These are phyloP conservation scores for Orchesella flavescens DNA, from an alignment of 2,888 invertebrate species.

Conservation along the genomic window DNA sequence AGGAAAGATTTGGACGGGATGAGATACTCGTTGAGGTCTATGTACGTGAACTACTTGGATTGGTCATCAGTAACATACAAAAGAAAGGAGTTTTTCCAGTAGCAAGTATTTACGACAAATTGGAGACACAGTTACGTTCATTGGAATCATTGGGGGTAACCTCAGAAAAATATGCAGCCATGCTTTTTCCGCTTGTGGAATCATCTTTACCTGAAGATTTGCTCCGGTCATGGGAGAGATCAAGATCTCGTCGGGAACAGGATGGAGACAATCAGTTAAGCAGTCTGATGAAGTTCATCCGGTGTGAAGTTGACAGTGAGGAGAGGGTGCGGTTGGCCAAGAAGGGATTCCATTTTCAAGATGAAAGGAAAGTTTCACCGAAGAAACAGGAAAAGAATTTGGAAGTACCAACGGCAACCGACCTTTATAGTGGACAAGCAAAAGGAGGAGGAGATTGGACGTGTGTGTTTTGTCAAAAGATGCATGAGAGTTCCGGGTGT, in stretches of 20 bases:
- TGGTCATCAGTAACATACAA: constrained; percentile 67
- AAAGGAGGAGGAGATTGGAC: background rate
- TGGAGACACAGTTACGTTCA: too few species aligned
- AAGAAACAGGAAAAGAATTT: background rate
- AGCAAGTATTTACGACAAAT: too few species aligned
- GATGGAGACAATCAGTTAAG: constrained; percentile 10
- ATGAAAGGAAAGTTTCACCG: background rate
- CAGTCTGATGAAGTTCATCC: constrained; percentile 35
- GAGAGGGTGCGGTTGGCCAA: constrained; percentile 33
- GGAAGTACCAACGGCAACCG: background rate
- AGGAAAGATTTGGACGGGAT: constrained; percentile 62
- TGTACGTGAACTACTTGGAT: constrained; percentile 72
- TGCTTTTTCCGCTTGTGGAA: too few species aligned
- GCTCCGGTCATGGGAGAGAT: too few species aligned
- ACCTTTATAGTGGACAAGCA: background rate
- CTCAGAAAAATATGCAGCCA: too few species aligned
- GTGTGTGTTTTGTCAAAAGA: background rate
- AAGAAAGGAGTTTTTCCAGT: background rate
- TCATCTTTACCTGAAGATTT: too few species aligned
- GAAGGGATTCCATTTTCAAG: background rate
- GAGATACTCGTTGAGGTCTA: constrained; percentile 72
- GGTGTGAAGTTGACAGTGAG: constrained; percentile 37
- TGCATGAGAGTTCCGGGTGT: background rate
- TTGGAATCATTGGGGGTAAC: too few species aligned
- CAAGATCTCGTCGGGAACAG: too few species aligned